These are phyloP conservation scores for Vicugna pacos DNA, from an alignment of 2,113 vertebrate species.

Conservation along the genomic window DNA sequence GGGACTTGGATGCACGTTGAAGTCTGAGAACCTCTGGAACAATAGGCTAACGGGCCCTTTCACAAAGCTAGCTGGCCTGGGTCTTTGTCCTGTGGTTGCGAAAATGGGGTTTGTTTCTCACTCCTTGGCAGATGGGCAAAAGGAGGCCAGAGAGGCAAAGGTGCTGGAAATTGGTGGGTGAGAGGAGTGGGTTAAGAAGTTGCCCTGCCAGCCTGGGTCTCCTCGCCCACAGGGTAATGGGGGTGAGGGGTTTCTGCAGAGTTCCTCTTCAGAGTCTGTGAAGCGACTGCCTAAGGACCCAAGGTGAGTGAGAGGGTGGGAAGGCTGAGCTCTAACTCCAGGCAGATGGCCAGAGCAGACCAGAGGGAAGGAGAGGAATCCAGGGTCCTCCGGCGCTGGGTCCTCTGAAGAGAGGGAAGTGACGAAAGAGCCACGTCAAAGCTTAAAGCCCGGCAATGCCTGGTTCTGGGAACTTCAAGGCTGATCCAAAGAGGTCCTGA, in stretches of 20 bases:
- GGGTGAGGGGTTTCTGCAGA: neutral
- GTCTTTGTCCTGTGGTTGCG: neutral
- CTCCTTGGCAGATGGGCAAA: neutral
- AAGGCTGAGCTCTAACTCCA: neutral
- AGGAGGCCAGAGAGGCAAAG: neutral
- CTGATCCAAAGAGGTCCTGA: neutral
- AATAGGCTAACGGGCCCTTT: neutral
- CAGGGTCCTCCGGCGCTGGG: rapidly evolving
- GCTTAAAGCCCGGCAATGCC: neutral
- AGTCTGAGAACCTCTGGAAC: neutral
- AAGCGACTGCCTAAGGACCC: neutral
- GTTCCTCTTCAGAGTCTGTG: neutral
- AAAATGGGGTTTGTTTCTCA: neutral
- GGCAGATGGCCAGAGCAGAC: neutral
- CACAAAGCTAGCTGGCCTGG: neutral
- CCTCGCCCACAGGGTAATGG: neutral
- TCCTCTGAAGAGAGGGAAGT: neutral
- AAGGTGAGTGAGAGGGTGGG: neutral
- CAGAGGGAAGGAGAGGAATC: neutral
- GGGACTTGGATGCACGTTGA: neutral
- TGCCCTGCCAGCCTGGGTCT: neutral
- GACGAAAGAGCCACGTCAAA: neutral
- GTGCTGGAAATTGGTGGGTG: neutral
- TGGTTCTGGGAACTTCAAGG: neutral
- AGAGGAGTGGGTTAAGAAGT: neutral